Conservation (phyloP, 2,797 vertebrate species). For the Lophotriccus pileatus region DNA sequence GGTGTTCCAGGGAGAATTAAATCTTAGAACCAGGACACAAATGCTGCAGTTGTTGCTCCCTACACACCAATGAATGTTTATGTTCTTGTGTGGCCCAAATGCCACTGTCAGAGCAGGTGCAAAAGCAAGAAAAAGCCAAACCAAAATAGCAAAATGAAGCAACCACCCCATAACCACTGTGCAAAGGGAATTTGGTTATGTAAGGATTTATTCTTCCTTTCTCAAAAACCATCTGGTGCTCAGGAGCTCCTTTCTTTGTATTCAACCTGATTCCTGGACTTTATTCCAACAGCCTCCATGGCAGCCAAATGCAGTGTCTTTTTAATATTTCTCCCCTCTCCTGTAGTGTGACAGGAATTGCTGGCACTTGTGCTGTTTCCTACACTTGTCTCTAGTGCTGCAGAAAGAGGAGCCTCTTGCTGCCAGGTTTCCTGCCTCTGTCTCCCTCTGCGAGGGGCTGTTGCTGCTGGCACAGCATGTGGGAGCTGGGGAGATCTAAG, state of each 20-base stretch:
- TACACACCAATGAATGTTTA: accelerated
- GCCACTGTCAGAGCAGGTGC: neutral
- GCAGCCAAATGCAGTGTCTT: neutral
- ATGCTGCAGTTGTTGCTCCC: neutral
- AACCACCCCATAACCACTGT: neutral
- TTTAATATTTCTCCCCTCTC: neutral
- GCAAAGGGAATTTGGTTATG: neutral
- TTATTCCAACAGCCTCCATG: neutral
- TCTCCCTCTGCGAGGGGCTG: neutral
- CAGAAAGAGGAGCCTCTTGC: neutral
- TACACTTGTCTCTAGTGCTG: neutral
- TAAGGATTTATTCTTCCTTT: slow-evolving; percentile 14
- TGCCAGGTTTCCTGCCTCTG: neutral
- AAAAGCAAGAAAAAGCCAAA: neutral
- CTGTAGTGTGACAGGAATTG: neutral
- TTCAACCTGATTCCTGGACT: neutral
- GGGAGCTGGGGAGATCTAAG: neutral
- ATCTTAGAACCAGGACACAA: neutral
- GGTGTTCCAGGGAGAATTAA: neutral
- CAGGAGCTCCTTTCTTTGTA: neutral
- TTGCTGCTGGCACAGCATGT: too few relatives aligned
- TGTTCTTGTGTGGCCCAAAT: neutral
- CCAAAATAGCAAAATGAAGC: neutral
- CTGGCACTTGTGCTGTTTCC: neutral
- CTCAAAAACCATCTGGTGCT: neutral